Evolutionary conservation across 2,888 invertebrate genomes (phyloP), one percentile per base, ranked within the genome.

Genomic region (Nemotelus pantherinus): DNA sequence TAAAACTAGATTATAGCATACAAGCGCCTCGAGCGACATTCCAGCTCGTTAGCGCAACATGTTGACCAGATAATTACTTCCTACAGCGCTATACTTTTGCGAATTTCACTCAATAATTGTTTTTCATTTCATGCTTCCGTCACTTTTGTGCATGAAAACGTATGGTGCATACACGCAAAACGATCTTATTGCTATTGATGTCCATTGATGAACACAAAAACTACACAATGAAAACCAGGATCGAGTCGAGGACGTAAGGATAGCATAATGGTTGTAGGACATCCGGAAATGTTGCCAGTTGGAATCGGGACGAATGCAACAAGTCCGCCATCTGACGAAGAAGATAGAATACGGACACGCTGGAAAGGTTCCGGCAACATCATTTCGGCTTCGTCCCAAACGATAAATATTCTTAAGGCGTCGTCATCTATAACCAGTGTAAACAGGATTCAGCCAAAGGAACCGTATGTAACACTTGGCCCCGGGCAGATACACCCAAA

Each of bases 401-500:
- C 75, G 9, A 68, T 58, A 44, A 25, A 43, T 81, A 83, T 0
- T 81, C 83, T 57, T 82, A 83, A 79, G 83, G 83, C 77, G 81
- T 82, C 76, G 83, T 83, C 77, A 85, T 84, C 68, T 74, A 50
- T 79, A 63, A 74, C 74, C 6, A 74, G 39, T 48, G 74, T 74
- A 60, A 76, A 65, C 65, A 76, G 80, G 78, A 80, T 65, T 77
- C 79, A 78, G 76, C 80, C 81, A 3, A 79, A 80, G 44, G 81
- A 80, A 48, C 82, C 82, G 78, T 85, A 82, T 71, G 83, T 87
- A 70, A 88, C 88, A 84, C 88, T 95, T 80, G 95, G 95, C 53
- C 94, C 94, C 3, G 94, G 94, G 41, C 95, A 95, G 87, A 90
- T 95, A 85, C 92, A 93, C 86, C 95, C 95, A 72, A 90, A 93